Evolutionary conservation across 2,888 invertebrate genomes (phyloP), one percentile per base, ranked within the genome.

Genomic region (Mythimna ferrago): DNA sequence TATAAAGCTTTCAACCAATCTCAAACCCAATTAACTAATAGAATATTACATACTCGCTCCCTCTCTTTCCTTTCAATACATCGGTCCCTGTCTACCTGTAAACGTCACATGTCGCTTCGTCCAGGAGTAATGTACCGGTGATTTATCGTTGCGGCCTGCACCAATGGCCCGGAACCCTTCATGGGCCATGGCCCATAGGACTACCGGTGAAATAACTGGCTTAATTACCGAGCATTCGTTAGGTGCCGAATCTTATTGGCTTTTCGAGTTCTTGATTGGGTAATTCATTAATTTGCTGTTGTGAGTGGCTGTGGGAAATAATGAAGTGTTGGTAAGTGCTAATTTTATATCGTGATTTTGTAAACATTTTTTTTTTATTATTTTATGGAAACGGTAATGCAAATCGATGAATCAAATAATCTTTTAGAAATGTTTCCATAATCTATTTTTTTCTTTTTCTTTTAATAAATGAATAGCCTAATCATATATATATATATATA

Each of bases 81-180:
- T 71, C 16, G n/a, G n/a, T 83, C 78, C 35, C 71, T 66, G 38
- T 81, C 75, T 83, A 81, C 81, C 78, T 71, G 73, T 71, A 26
- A 48, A 70, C 73, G 76, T 83, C 84, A 83, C 76, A 66, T 68
- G 82, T 82, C 70, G 65, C 70, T 51, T 66, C 60, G 72, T 89
- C 87, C 89, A 89, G 87, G 89, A 90, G 77, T 83, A 90, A 91
- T 89, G 88, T 89, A 89, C 86, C 73, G 87, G 90, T 92, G 91
- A 93, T 93, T 92, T 92, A 93, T 92, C 89, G 89, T 89, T 85
- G 88, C 83, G 85, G 86, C 87, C 83, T 89, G 88, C 88, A n/a
- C 90, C 91, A 92, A 89, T 89, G 89, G 87, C 78, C 80, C 86
- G 84, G 70, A 87, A 90, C 89, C 89, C 90, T 91, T 90, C 89